phyloP scores from a whole-genome alignment of 2,113 vertebrate species.

The Psettodes erumei region DNA sequence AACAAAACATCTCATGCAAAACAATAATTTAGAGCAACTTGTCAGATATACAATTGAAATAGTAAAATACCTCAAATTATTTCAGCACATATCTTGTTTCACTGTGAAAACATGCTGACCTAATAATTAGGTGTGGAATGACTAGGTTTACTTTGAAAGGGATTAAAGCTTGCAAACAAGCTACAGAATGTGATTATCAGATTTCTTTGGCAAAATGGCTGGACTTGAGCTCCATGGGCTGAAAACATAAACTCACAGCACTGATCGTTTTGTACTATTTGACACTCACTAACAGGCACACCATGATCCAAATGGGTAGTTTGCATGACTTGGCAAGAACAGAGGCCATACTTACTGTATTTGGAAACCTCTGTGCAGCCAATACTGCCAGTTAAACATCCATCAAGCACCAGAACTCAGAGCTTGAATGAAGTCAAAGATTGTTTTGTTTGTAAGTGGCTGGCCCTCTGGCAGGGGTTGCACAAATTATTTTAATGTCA shows the following conservation, averaged over 20 bases:
- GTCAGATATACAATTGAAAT: conserved; percentile 29
- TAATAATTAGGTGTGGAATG: conserved; percentile 46
- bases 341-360: conserved; percentile 54
- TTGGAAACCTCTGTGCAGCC: conserved; percentile 44
- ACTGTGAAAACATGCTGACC: conserved; percentile 44
- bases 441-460: conserved; percentile 43
- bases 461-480: conserved; percentile 7
- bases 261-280: conserved; percentile 56
- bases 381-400: conserved; percentile 53
- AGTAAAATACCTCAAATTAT: conserved; percentile 33
- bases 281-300: conserved; percentile 57
- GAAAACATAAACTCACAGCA: conserved; percentile 45
- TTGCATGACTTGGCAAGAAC: conserved; percentile 68
- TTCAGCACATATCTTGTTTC: conserved; percentile 13
- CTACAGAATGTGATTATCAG: conserved; percentile 41
- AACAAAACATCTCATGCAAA: conserved; percentile 10
- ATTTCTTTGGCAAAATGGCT: conserved; percentile 39
- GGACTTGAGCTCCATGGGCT: conserved; percentile 33
- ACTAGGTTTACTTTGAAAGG: conserved; percentile 19
- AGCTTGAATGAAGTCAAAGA: conserved; percentile 43
- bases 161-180: conserved; percentile 39
- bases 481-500: conserved; percentile 47
- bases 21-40: conserved; percentile 10
- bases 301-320: conserved; percentile 47
- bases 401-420: conserved; percentile 48